Conservation (phyloP, 2,888 invertebrate genomes). For the Sabatieria punctata region DNA sequence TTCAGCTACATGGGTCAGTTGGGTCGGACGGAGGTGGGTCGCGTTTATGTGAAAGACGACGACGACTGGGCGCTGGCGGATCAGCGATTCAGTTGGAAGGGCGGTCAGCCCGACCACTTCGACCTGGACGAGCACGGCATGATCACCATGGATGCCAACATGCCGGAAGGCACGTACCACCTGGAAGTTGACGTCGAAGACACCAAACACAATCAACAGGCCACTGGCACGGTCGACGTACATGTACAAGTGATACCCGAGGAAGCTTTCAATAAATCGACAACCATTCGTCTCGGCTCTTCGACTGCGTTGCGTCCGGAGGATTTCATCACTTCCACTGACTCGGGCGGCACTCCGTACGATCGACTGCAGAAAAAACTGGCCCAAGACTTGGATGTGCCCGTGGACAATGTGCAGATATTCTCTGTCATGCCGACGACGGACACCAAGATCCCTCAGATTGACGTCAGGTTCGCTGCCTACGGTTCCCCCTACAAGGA, state of each 20-base stretch:
- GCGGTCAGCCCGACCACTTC: constrained; percentile 60
- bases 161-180: constrained; percentile 64
- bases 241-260: constrained; percentile 83
- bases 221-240: constrained; percentile 87
- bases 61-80: constrained; percentile 98
- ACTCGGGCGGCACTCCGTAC: constrained; percentile 52
- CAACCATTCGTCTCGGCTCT: constrained; percentile 65
- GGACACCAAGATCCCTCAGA: neutral
- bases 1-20: constrained; percentile 85
- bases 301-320: too few relatives aligned
- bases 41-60: constrained; percentile 87
- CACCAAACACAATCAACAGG: constrained; percentile 81
- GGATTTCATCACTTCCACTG: constrained; percentile 54
- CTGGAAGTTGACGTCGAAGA: constrained; percentile 68
- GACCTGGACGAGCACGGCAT: constrained; percentile 78
- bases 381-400: constrained; percentile 51
- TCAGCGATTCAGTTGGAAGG: constrained; percentile 75
- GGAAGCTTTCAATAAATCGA: constrained; percentile 84
- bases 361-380: constrained; percentile 75
- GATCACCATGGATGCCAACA: constrained; percentile 84
- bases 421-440: constrained; percentile 71
- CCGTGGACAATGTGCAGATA: constrained; percentile 70
- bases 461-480: constrained; percentile 17
- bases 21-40: constrained; percentile 73
- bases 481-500: constrained; percentile 38